Percentiles rank a stretch among this genome's conserved stretches.
Conservation (phyloP, 2,888 invertebrate species). For the Meghimatium bilineatum region DNA sequence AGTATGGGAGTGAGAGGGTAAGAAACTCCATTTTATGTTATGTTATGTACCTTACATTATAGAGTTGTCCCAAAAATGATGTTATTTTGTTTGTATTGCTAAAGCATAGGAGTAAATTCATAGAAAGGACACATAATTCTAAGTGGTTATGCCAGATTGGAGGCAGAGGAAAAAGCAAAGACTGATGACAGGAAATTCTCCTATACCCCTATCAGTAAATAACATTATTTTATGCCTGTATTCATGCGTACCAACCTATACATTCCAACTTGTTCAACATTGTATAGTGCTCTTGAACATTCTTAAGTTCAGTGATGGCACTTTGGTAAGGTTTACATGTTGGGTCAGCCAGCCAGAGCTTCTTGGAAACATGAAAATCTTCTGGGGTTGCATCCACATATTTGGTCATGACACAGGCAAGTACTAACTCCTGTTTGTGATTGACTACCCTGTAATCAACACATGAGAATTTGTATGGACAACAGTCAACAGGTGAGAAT, state of each 20-base stretch:
- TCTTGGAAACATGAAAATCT: constrained; percentile 61
- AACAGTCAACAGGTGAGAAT: background rate
- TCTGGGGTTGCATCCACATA: constrained; percentile 55
- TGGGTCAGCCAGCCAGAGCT: constrained; percentile 57
- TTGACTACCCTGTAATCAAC: constrained; percentile 63
- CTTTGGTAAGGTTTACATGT: constrained; percentile 62
- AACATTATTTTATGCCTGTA: no score
- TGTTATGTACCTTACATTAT: no score
- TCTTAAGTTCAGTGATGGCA: constrained; percentile 63
- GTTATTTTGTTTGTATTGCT: no score
- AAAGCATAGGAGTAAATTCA: no score
- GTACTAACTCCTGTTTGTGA: constrained; percentile 62
- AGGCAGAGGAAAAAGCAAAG: no score
- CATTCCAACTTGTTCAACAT: constrained; percentile 73
- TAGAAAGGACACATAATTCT: no score
- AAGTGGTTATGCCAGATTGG: no score
- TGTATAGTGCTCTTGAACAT: constrained; percentile 59
- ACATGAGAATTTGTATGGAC: background rate
- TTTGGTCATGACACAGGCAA: constrained; percentile 68
- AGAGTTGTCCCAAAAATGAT: no score
- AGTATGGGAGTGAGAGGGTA: no score
- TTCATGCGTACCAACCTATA: constrained; percentile 61
- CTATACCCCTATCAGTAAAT: no score
- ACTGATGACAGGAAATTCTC: no score
- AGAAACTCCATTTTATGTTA: no score